Base-by-base conservation (phyloP, 1,140 invertebrate genomes). In the Phymorhynchus buccinoides region DNA sequence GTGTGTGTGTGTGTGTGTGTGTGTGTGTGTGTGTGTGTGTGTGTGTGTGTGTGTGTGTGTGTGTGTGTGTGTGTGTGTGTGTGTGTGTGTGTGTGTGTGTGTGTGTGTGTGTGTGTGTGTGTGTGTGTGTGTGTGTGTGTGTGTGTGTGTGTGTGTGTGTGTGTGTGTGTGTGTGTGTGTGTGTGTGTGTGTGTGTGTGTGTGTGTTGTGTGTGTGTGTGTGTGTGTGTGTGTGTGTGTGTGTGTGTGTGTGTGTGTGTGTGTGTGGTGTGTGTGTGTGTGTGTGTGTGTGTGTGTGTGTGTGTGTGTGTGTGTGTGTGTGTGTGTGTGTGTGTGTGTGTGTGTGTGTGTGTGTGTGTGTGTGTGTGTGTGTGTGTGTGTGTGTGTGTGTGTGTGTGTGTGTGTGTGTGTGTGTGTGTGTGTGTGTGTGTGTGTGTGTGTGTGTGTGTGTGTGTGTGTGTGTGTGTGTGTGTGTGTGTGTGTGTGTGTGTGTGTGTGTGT, bases 11-110 rank as follows among this genome's bases (percentile, higher is more conserved):
- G 66, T n/a, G n/a, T 71, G n/a, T 9, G 7, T 71, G 66, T 71
- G 66, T 71, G 66, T 71, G 66, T 71, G 66, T 71, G 66, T 71
- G 66, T 71, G 66, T 71, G 48, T 52, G 48, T 52, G 48, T 52
- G 48, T 52, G 66, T 71, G 66, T 71, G 66, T 71, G 66, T 71
- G 66, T 71, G 66, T 71, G 66, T 71, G 66, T 71, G 66, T 71
- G 66, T 71, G 66, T 71, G 66, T 71, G 66, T 71, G 66, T 71
- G 66, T 71, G 66, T 71, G 66, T 71, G 66, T 71, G 66, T 71
- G 66, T 71, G 66, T 71, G 66, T 71, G 66, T 71, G 66, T 71
- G 48, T 22, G 22, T 32, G n/a, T 71, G 66, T 71, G 66, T 71
- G 66, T 71, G 66, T n/a, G n/a, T n/a, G 7, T 9, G 7, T 9